Conservation (phyloP, 2,113 vertebrate genomes). For the Nesospiza acunhae region DNA sequence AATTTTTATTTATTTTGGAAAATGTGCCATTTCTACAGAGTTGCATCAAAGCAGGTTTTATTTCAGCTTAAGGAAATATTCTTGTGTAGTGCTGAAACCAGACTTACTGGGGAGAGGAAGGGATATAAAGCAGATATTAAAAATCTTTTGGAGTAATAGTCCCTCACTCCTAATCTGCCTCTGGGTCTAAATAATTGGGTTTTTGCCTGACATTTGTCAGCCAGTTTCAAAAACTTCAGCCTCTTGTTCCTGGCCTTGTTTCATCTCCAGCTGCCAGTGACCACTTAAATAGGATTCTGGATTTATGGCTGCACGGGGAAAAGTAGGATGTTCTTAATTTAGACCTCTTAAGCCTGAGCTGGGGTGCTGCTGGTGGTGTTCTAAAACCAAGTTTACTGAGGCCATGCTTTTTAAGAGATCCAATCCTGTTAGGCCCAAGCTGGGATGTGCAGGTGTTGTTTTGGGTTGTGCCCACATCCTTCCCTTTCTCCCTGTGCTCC, state of each 20-base stretch:
- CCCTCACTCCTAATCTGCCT: background rate
- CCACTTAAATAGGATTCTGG: conserved; percentile 35
- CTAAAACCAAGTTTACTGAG: background rate
- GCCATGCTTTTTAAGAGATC: background rate
- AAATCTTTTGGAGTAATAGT: background rate
- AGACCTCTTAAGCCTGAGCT: background rate
- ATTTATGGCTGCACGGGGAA: background rate
- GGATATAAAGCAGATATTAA: background rate
- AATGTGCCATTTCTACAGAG: background rate
- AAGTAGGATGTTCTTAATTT: conserved; percentile 32
- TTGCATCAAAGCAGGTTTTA: background rate
- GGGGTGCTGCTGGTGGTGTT: background rate
- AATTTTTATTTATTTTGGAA: background rate
- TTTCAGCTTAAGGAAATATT: background rate
- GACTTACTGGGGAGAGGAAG: background rate
- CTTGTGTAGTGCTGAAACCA: background rate
- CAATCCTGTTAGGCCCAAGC: background rate
- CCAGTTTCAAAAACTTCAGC: background rate
- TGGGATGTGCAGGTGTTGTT: background rate
- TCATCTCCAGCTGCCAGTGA: background rate
- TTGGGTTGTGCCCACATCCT: background rate
- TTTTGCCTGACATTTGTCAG: background rate
- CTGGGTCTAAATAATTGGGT: background rate
- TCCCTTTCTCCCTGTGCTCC: background rate
- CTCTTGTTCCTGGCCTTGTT: background rate